A percentile compares a stretch with the other conserved stretches of the same genome.
These are phyloP conservation scores for Odontamblyopus rebecca DNA, from an alignment of 2,797 vertebrate species.

Conservation along the genomic window DNA sequence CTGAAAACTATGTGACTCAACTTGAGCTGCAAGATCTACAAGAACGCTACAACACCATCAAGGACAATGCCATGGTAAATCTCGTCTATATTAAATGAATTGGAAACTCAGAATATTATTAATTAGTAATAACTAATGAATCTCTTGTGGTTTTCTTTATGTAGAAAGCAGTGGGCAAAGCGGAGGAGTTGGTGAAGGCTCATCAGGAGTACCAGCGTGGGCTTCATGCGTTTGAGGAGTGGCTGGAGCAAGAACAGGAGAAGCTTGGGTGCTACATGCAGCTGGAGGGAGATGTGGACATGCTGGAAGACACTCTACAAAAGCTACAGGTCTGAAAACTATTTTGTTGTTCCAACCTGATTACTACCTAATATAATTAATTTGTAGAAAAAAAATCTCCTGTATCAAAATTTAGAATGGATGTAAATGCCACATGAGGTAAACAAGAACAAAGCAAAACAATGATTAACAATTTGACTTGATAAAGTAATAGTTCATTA, in stretches of 20 bases:
- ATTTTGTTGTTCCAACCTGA: background rate
- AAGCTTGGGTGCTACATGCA: slow-evolving; percentile 83
- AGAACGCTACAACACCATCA: slow-evolving; percentile 84
- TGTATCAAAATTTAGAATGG: background rate
- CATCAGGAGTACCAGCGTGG: slow-evolving; percentile 92
- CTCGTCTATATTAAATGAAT: slow-evolving; percentile 8
- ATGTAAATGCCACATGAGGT: no score
- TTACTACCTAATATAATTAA: background rate
- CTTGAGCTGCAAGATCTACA: slow-evolving; percentile 92
- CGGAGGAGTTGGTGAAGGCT: slow-evolving; percentile 84
- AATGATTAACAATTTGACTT: no score
- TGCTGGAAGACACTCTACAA: slow-evolving; percentile 84
- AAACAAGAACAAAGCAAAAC: no score
- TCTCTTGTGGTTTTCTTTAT: background rate
- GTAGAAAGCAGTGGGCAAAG: slow-evolving; percentile 85
- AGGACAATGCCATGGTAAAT: slow-evolving; percentile 85
- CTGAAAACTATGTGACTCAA: slow-evolving; percentile 88
- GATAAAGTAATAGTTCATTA: no score
- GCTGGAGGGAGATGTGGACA: slow-evolving; percentile 85
- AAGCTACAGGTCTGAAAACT: slow-evolving; percentile 84
- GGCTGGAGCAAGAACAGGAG: slow-evolving; percentile 91
- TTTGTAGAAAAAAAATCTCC: background rate
- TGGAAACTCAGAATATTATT: background rate
- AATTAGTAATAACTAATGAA: background rate
- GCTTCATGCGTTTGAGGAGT: slow-evolving; percentile 88